Base-by-base conservation (phyloP, 2,888 invertebrate species). In the Chloroclystis v-ata region DNA sequence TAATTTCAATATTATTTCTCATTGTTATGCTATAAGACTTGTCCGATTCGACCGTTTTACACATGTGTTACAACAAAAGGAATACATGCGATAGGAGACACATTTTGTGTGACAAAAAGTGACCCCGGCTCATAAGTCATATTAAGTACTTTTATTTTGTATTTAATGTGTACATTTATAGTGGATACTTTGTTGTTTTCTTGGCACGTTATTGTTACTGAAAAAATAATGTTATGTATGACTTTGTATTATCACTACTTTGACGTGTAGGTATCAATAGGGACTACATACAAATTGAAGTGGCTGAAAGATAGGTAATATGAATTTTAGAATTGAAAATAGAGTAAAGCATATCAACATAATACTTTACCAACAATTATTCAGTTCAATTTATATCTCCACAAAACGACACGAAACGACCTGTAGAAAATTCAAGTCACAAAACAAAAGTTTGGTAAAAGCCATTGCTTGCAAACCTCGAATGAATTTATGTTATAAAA, bases 31-130 rank as follows among this genome's bases (percentile, higher is more conserved):
- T 39, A 40, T 50, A 51, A 47, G 40, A 63, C 66, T 61, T 81
- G 81, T 78, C 82, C 81, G 80, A 76, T 79, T 74, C 57, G 81
- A 77, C 81, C 78, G 81, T 54, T 58, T 54, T 11, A 65, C 67
- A 78, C 76, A 79, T 72, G 75, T 82, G 79, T 79, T 75, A 63
- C 29, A 46, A 52, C 59, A 59, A 61, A 60, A 52, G 55, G 7
- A 35, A 52, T 29, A 40, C 10, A 56, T 59, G 50, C 47, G 29
- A 35, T 29, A 33, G 30, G 35, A 39, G 40, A 43, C 35, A 40
- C 37, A 52, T 51, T 52, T 52, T 47, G 50, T 47, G 52, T 32
- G 46, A 54, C 52, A 64, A 66, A 61, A 65, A 73, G 56, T 72
- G 69, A 75, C 74, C 76, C 63, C 65, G 52, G 51, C 54, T 37